Base-by-base conservation (phyloP, 2,888 invertebrate genomes). In the Aphelenchoides bicaudatus region DNA sequence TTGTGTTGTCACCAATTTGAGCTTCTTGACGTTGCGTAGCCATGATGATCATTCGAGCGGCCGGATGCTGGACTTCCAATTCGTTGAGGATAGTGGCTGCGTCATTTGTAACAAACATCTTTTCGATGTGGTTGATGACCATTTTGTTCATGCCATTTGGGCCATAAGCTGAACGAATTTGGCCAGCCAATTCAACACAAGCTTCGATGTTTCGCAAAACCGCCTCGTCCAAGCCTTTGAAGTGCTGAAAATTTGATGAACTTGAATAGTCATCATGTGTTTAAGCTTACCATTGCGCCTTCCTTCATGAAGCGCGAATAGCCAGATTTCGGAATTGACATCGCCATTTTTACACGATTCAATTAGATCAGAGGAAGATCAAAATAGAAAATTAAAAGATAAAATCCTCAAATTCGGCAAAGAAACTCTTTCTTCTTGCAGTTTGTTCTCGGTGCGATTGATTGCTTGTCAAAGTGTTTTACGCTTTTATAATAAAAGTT, bases 121-220 rank as follows among this genome's bases (percentile, higher is more conserved):
- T 98, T 78, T 94, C 94, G 69, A 99, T 85, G 80, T 98, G 94
- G 82, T 98, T 99, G 60, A 99, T 96, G 23, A 99, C 88, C 90
- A 99, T 94, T 84, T 99, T 99, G 82, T 98, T 98, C 78, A 84
- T 82, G 55, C 96, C 98, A 83, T 92, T 92, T 6, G 98, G 98
- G 0, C 98, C 98, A 81, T 91, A 98, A 1, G 94, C 90, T 23
- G 94, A 90, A 66, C 89, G 86, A 25, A 96, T 88, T 63, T 91
- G 91, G 74, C 89, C 88, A 1, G 93, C 87, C 76, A 98, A 90
- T 79, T 94, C 90, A 80, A 91, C 91, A 82, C 96, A 96, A 21
- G 96, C 94, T 71, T 85, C 87, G 70, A 99, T 94, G 80, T 96
- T 98, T 59, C 94, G 85, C 78, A 80, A 86, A 0, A 98, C 92